These are phyloP conservation scores for Caenorhabditis brenneri DNA, from an alignment of 1,140 invertebrate genomes.

Conservation along the genomic window DNA sequence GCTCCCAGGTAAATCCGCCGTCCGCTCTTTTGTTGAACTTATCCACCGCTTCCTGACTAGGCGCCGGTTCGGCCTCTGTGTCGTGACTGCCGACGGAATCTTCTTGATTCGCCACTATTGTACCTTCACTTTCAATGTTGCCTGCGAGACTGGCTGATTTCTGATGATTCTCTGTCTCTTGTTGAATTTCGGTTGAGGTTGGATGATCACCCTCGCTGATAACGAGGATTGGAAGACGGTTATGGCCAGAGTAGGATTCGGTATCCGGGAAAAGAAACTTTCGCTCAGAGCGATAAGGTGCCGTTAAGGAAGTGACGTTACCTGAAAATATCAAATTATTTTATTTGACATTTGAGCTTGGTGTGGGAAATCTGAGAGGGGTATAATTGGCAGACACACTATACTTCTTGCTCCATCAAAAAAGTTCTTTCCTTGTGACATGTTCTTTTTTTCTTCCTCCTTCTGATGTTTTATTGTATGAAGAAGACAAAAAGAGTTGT, in stretches of 20 bases:
- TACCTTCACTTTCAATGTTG: slow-evolving; percentile 9
- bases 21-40: slow-evolving; percentile 24
- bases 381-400: too few relatives aligned
- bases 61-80: not conserved
- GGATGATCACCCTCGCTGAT: slow-evolving; percentile 38
- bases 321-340: not conserved
- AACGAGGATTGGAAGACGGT: slow-evolving; percentile 7
- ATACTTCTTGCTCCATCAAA: too few relatives aligned
- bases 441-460: too few relatives aligned
- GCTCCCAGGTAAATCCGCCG: slow-evolving; percentile 60
- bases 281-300: slow-evolving; percentile 12
- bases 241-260: not conserved
- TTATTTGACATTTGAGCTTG: too few relatives aligned
- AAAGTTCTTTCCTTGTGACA: too few relatives aligned
- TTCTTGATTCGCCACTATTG: not conserved
- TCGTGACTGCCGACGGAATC: too few relatives aligned
- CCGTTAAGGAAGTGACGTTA: slow-evolving; percentile 22
- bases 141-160: not conserved
- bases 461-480: not conserved
- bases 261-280: slow-evolving; percentile 50
- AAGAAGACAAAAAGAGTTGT: not conserved
- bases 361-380: too few relatives aligned
- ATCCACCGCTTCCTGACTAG: slow-evolving; percentile 11
- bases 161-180: not conserved
- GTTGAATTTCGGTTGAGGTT: not conserved